These are phyloP conservation scores for Meandrina meandrites DNA, from an alignment of 92 coral and sea anemone species.

Conservation along the genomic window DNA sequence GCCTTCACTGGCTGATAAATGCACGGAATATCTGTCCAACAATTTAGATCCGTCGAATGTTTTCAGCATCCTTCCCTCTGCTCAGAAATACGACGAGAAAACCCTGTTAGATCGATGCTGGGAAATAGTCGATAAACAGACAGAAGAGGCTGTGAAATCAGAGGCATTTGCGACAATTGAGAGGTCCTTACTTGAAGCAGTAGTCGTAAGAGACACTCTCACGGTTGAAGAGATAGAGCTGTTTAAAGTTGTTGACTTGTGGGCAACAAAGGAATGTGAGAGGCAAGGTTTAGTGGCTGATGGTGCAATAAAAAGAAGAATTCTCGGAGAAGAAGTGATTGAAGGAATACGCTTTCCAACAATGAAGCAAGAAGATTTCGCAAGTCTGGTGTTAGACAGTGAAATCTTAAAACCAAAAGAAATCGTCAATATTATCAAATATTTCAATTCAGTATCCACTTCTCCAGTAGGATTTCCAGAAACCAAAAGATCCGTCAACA, in stretches of 20 bases:
- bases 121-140: conserved; percentile 51
- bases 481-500: neutral
- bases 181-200: conserved; percentile 28
- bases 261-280: conserved; percentile 62
- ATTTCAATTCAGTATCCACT: neutral
- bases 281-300: conserved; percentile 21
- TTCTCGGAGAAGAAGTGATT: too few relatives aligned
- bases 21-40: conserved; percentile 54
- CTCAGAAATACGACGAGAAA: too few relatives aligned
- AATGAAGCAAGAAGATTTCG: too few relatives aligned
- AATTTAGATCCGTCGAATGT: too few relatives aligned
- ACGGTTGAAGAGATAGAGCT: conserved; percentile 47
- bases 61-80: too few relatives aligned
- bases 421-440: too few relatives aligned
- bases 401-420: too few relatives aligned
- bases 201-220: too few relatives aligned
- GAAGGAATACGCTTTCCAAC: too few relatives aligned
- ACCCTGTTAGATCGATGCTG: too few relatives aligned
- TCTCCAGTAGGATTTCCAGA: neutral
- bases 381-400: too few relatives aligned
- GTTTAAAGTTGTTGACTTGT: conserved; percentile 49
- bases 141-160: conserved; percentile 60
- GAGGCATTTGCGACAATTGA: conserved; percentile 47
- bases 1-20: conserved; percentile 61
- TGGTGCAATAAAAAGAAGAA: too few relatives aligned